A percentile compares a stretch with the other conserved stretches of the same genome.
These are phyloP conservation scores for Paracanthobrama guichenoti DNA, from an alignment of 2,113 vertebrate species.

Conservation along the genomic window DNA sequence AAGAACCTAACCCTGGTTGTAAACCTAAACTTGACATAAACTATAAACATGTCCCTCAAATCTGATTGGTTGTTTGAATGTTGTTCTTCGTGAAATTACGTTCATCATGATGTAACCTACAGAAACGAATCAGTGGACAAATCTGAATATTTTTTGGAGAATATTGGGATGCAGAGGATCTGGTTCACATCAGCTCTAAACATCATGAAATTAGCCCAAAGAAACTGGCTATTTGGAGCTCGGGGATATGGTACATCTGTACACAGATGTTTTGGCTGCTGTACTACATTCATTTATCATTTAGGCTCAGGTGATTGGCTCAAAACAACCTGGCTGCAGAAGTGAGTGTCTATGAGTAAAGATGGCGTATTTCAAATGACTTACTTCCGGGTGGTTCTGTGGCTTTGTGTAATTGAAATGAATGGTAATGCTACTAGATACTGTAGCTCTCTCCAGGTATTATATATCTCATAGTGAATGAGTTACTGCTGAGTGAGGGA, in stretches of 20 bases:
- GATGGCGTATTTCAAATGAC: background rate
- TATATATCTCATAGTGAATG: constrained; percentile 43
- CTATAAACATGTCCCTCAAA: too few relatives aligned
- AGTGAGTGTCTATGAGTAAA: background rate
- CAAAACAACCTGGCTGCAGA: background rate
- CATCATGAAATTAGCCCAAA: constrained; percentile 35
- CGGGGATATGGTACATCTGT: background rate
- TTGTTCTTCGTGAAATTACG: too few relatives aligned
- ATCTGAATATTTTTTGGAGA: background rate
- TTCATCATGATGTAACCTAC: background rate
- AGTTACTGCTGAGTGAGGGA: constrained; percentile 51
- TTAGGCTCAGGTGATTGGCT: background rate
- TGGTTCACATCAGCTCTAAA: background rate
- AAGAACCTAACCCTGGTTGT: too few relatives aligned
- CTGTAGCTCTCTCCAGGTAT: constrained; percentile 3
- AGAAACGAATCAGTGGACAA: background rate
- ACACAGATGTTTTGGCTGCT: constrained; percentile 8
- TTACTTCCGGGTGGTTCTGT: background rate
- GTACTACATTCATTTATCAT: background rate
- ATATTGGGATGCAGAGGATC: background rate
- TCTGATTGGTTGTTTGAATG: too few relatives aligned
- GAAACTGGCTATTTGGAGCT: background rate
- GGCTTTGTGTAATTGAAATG: background rate
- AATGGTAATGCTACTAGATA: background rate
- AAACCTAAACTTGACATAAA: too few relatives aligned